Conservation (phyloP, 2,888 invertebrate species). For the Latrodectus elegans region DNA sequence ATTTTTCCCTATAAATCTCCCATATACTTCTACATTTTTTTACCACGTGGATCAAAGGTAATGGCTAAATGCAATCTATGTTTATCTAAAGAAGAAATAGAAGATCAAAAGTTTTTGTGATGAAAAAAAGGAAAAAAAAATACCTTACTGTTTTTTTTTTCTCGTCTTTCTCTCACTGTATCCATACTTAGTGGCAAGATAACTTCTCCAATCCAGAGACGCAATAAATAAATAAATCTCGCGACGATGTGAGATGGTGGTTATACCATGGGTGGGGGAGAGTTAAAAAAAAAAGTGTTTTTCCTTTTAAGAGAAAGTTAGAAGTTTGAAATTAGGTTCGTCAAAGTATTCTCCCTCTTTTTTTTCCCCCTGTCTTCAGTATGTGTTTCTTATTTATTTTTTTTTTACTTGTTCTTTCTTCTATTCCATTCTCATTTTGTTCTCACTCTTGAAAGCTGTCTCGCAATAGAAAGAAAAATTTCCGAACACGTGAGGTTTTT, state of each 20-base stretch:
- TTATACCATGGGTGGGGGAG: background rate
- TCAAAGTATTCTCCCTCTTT: conserved; percentile 29
- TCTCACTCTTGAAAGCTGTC: conserved; percentile 44
- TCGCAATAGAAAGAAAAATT: conserved; percentile 11
- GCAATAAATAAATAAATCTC: conserved; percentile 24
- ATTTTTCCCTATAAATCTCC: too few species aligned
- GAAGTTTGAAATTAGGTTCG: conserved; percentile 65
- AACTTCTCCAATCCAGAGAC: background rate
- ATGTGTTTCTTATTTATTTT: background rate
- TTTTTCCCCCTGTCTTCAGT: conserved; percentile 13
- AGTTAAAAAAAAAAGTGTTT: conserved; percentile 10
- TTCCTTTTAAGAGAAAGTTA: conserved; percentile 15
- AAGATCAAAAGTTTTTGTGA: conserved; percentile 1
- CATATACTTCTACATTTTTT: too few species aligned
- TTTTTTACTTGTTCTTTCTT: conserved; percentile 13
- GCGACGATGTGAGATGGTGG: background rate
- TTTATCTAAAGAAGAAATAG: background rate
- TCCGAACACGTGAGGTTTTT: conserved; percentile 22
- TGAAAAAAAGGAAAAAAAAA: background rate
- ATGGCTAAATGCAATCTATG: background rate
- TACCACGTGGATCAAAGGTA: too few species aligned
- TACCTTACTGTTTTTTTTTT: background rate
- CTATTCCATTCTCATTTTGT: conserved; percentile 28
- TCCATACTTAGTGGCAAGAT: background rate
- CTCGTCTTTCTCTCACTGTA: background rate